These are phyloP conservation scores for Aphelenchoides avenae DNA, from an alignment of 1,140 invertebrate genomes.

Conservation along the genomic window DNA sequence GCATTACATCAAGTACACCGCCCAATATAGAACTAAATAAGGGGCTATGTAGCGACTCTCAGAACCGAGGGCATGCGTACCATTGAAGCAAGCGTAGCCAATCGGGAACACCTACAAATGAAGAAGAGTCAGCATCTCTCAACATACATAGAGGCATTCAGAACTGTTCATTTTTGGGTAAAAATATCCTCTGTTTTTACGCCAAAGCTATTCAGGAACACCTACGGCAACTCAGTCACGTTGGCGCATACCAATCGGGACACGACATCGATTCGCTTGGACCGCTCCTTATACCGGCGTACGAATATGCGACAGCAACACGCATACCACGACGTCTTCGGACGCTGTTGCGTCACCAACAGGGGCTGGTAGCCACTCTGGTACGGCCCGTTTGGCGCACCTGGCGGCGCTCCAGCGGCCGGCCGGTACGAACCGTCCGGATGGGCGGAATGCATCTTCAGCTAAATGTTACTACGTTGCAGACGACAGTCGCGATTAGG, in stretches of 20 bases:
- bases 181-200: too few species aligned
- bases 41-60: neutral
- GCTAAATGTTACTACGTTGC: too few species aligned
- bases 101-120: conserved; percentile 58
- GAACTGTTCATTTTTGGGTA: too few species aligned
- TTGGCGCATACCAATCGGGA: conserved; percentile 38
- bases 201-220: neutral
- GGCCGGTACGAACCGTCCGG: conserved; percentile 3
- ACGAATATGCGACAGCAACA: conserved; percentile 55
- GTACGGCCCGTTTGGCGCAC: conserved; percentile 10
- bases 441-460: conserved; percentile 22
- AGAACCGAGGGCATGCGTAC: conserved; percentile 28
- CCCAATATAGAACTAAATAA: conserved; percentile 54
- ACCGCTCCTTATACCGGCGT: conserved; percentile 50
- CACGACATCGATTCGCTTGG: conserved; percentile 54
- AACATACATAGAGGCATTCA: too few species aligned
- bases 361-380: conserved; percentile 31
- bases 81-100: conserved; percentile 58
- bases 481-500: too few species aligned
- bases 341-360: conserved; percentile 19
- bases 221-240: neutral
- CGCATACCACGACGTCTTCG: conserved; percentile 16
- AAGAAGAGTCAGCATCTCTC: conserved; percentile 9
- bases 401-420: conserved; percentile 2
- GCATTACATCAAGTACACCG: conserved; percentile 58